Evolutionary conservation across 2,797 vertebrate genomes (phyloP).

Genomic region (Lithobates pipiens): DNA sequence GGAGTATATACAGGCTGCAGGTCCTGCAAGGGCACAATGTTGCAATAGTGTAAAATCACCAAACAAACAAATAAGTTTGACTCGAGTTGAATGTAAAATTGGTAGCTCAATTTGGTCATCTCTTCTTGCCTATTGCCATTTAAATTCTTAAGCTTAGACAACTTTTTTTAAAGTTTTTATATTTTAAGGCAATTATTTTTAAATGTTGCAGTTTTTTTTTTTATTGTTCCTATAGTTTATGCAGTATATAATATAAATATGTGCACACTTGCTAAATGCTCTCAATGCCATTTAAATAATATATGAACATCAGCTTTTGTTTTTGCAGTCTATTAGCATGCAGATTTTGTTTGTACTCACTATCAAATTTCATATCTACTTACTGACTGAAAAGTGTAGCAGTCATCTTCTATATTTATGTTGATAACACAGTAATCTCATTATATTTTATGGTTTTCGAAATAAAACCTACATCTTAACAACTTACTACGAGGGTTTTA

Average conservation of each 20-base stretch:
- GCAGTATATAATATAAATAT: neutral
- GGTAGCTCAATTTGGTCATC: neutral
- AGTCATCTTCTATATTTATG: conserved; percentile 58
- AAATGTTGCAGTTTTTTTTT: neutral
- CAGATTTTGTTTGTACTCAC: conserved; percentile 25
- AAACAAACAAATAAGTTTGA: too few species aligned
- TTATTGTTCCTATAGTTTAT: neutral
- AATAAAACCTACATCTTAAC: conserved; percentile 56
- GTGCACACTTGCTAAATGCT: neutral
- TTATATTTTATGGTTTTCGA: conserved; percentile 57
- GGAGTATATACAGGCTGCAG: too few species aligned
- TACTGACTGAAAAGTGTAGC: conserved; percentile 51
- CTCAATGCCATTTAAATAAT: neutral
- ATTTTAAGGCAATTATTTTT: neutral
- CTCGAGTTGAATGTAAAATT: too few species aligned
- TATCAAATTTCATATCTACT: conserved; percentile 39
- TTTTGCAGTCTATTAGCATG: conserved; percentile 31
- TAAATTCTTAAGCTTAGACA: neutral
- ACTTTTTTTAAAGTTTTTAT: neutral
- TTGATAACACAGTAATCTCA: conserved; percentile 57
- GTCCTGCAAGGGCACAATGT: neutral
- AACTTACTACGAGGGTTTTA: conserved; percentile 53
- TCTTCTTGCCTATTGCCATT: neutral
- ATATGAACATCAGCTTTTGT: conserved; percentile 16
- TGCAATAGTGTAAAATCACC: too few species aligned